These are phyloP conservation scores for Orchestia grillus DNA, from an alignment of 1,140 invertebrate species.

Conservation along the genomic window DNA sequence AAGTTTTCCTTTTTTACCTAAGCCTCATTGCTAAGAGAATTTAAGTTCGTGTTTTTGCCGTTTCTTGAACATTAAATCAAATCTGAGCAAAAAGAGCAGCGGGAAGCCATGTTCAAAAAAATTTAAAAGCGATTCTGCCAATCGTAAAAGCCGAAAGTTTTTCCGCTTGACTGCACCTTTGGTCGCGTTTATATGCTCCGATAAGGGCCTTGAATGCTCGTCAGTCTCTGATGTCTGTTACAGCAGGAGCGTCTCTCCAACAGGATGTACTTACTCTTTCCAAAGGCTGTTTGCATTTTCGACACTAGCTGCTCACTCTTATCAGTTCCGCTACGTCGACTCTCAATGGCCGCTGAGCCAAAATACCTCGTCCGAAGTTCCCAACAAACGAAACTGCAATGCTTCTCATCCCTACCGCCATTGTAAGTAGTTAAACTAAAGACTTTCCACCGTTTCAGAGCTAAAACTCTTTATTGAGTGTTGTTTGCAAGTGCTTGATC, in stretches of 20 bases:
- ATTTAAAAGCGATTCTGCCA: constrained; percentile 47
- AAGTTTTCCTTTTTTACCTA: not conserved
- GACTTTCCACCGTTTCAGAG: not conserved
- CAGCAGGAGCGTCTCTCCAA: constrained; percentile 42
- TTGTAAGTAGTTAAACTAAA: not conserved
- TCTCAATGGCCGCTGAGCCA: constrained; percentile 32
- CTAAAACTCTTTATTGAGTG: not conserved
- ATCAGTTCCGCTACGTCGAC: constrained; percentile 53
- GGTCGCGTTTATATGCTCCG: constrained; percentile 50
- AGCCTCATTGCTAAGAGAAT: not conserved
- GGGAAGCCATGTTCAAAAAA: constrained; percentile 22
- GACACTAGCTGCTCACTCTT: constrained; percentile 51
- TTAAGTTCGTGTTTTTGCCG: not conserved
- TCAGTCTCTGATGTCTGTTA: constrained; percentile 43
- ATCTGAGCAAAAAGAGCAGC: constrained; percentile 19
- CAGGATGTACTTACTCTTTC: constrained; percentile 51
- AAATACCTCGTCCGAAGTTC: constrained; percentile 30
- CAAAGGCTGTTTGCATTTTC: constrained; percentile 48
- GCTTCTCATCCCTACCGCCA: not conserved
- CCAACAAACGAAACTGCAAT: constrained; percentile 27
- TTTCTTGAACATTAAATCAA: constrained; percentile 12
- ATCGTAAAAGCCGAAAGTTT: constrained; percentile 55
- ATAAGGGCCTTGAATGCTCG: constrained; percentile 49
- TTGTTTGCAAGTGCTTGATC: not conserved
- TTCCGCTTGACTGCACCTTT: constrained; percentile 54